These are phyloP conservation scores for Sebastes fasciatus DNA, from an alignment of 2,113 vertebrate species.

Conservation along the genomic window DNA sequence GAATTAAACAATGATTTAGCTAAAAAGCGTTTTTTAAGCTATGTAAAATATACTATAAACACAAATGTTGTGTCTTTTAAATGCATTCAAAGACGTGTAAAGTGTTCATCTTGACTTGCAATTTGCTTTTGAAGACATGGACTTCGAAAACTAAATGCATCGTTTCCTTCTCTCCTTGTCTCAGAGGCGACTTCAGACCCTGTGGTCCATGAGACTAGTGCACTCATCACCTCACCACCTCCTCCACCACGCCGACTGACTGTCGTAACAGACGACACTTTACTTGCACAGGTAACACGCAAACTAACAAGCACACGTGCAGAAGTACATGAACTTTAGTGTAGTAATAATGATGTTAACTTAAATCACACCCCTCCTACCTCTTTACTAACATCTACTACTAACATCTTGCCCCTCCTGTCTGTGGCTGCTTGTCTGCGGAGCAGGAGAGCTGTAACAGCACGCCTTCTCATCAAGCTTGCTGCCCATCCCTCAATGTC, in stretches of 20 bases:
- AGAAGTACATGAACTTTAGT: background rate
- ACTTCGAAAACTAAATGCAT: background rate
- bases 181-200: conserved; percentile 55
- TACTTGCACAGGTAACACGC: conserved; percentile 53
- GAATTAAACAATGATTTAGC: background rate
- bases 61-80: background rate
- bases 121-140: background rate
- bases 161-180: background rate
- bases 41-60: background rate
- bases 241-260: conserved; percentile 62
- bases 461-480: conserved; percentile 82
- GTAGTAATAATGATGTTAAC: background rate
- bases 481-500: conserved; percentile 83
- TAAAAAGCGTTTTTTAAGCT: too few relatives aligned
- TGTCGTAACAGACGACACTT: conserved; percentile 58
- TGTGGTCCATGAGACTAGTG: conserved; percentile 41
- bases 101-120: background rate
- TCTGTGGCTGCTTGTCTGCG: conserved; percentile 58
- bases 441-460: conserved; percentile 82
- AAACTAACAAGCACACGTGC: conserved; percentile 13
- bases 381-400: conserved; percentile 52
- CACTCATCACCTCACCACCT: conserved; percentile 55
- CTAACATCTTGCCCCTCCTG: conserved; percentile 57
- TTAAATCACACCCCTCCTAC: background rate
- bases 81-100: background rate